Conservation (phyloP, 2,113 vertebrate species). For the Mionectes macconnelli region DNA sequence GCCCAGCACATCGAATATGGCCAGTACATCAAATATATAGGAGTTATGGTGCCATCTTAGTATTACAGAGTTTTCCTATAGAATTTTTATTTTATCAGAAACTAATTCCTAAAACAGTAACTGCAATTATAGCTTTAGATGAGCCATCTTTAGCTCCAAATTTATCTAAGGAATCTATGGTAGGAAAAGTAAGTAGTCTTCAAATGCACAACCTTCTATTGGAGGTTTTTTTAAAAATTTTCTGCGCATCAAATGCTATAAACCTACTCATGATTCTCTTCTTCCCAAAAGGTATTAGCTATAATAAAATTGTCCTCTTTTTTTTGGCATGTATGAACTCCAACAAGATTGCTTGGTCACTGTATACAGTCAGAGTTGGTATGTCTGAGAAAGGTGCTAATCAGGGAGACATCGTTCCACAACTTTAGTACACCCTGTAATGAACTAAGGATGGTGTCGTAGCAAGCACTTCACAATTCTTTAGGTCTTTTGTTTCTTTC, state of each 20-base stretch:
- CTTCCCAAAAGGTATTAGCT: background rate
- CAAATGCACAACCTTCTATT: background rate
- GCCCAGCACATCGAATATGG: background rate
- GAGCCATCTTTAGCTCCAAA: background rate
- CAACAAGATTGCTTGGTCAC: background rate
- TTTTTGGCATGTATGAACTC: background rate
- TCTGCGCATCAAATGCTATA: background rate
- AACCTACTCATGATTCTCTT: background rate
- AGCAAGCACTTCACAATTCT: background rate
- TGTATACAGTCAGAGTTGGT: background rate
- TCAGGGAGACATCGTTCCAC: fast-evolving
- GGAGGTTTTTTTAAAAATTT: background rate
- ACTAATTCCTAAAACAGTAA: background rate
- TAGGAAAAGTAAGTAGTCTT: background rate
- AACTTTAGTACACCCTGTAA: background rate
- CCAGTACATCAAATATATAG: background rate
- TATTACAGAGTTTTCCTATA: background rate
- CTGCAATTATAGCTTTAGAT: background rate
- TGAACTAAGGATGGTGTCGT: fast-evolving
- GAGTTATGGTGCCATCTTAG: background rate
- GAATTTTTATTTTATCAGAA: background rate
- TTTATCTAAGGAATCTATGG: background rate
- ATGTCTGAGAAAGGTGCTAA: background rate
- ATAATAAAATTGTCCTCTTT: background rate
- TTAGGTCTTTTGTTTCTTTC: background rate